Conservation (phyloP, 1,140 invertebrate genomes). For the Nymphalis io region DNA sequence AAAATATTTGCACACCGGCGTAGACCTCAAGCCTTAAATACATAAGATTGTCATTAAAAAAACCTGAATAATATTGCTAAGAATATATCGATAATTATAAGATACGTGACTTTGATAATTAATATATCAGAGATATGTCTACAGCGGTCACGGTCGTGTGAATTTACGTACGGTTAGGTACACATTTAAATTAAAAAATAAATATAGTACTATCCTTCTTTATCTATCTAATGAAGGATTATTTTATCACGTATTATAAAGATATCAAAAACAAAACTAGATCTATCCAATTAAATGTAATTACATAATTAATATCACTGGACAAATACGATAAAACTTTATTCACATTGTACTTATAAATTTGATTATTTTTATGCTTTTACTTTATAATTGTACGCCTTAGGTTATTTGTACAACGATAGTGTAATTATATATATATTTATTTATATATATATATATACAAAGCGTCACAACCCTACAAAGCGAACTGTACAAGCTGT, state of each 20-base stretch:
- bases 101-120: not conserved
- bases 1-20: too few relatives aligned
- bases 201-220: not conserved
- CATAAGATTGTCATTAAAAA: too few relatives aligned
- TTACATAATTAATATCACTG: too few relatives aligned
- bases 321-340: too few relatives aligned
- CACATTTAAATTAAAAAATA: not conserved
- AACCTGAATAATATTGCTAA: too few relatives aligned
- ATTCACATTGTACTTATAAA: too few relatives aligned
- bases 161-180: not conserved
- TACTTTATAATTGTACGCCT: too few relatives aligned
- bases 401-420: not conserved
- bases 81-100: not conserved
- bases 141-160: conserved; percentile 41
- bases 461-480: conserved; percentile 11
- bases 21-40: too few relatives aligned
- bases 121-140: not conserved
- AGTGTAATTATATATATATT: too few relatives aligned
- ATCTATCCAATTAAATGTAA: too few relatives aligned
- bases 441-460: too few relatives aligned
- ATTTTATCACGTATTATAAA: not conserved
- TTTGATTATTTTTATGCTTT: too few relatives aligned
- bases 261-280: not conserved
- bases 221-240: not conserved
- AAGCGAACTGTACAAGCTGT: not conserved